Base-by-base conservation (phyloP, 2,113 vertebrate genomes). In the Lepus americanus region DNA sequence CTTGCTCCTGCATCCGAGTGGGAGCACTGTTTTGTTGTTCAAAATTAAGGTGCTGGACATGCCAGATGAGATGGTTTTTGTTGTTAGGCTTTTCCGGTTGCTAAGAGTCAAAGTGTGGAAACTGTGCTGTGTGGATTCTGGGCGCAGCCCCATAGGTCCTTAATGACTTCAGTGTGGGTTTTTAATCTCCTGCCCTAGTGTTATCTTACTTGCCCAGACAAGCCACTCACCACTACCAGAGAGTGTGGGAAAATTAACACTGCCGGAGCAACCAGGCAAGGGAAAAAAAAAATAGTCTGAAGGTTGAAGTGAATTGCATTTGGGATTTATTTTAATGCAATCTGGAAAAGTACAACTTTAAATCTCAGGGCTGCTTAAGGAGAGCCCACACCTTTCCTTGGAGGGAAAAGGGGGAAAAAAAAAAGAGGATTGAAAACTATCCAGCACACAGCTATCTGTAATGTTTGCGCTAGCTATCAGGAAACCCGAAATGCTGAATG, bases 151-250 rank as follows among this genome's bases (percentile, higher is more conserved):
- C 70, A 53, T 33, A 94, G 80, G 49, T 94, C 73, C 96, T 93
- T 97, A 44, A 94, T 96, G 96, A 95, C 89, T 93, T 97, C 96
- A 69, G 53, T 92, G 90, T 7, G 4, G 83, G 49, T 97, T 98
- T 98, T 98, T 98, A 82, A 97, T 98, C 97, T 98, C 95, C 97
- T 97, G 97, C 97, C 94, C 97, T 88, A 97, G 97, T 67, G 89
- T 96, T 98, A 86, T 96, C 96, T 94, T 91, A 92, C 98, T 93
- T 98, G 98, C 88, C 98, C 96, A 98, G 98, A 97, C 98, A 98
- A 97, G 98, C 96, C 86, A 12, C 73, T 95, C 86, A 20, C 97
- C 96, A 87, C 94, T 89, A 55, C 92, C 79, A 94, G 97, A 97
- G 94, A 13, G 31, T 97, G 97, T 98, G 98, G 97, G 98, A 98